These are phyloP conservation scores for Centroberyx gerrardi DNA, from an alignment of 2,797 vertebrate genomes.

Conservation along the genomic window DNA sequence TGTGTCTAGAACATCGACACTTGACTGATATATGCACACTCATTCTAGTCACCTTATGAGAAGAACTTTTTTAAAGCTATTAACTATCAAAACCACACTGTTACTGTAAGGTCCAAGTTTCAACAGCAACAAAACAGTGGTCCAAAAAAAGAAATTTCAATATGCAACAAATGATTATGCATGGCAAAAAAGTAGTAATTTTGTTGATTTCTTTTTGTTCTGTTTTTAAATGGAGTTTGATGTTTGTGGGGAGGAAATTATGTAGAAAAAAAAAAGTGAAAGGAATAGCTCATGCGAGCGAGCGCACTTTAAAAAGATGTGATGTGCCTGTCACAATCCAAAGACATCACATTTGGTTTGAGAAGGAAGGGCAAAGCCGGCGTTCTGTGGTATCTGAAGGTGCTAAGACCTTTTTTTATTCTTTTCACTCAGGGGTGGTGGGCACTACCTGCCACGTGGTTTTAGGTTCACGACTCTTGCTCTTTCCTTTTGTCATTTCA, in stretches of 20 bases:
- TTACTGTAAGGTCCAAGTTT: conserved; percentile 61
- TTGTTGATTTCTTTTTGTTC: conserved; percentile 56
- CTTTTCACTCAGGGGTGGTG: conserved; percentile 81
- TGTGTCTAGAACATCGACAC: conserved; percentile 62
- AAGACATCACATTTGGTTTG: conserved; percentile 56
- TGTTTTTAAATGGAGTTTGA: conserved; percentile 69
- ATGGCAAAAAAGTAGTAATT: conserved; percentile 61
- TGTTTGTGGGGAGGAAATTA: conserved; percentile 42
- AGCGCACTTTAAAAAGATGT: conserved; percentile 82
- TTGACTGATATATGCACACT: conserved; percentile 63
- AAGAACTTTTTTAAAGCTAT: conserved; percentile 6
- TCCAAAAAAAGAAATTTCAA: conserved; percentile 73
- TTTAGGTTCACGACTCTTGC: conserved; percentile 46
- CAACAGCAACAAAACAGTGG: conserved; percentile 56
- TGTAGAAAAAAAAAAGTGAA: conserved; percentile 35
- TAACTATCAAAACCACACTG: conserved; percentile 27
- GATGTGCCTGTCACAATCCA: conserved; percentile 73
- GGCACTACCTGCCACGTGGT: conserved; percentile 65
- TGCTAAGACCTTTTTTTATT: conserved; percentile 74
- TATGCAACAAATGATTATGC: conserved; percentile 78
- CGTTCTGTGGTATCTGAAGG: conserved; percentile 70
- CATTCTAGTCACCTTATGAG: conserved; percentile 29
- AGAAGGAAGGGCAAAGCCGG: conserved; percentile 58
- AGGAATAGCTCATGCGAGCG: conserved; percentile 64
- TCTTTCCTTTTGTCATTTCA: conserved; percentile 58